Conservation (phyloP, 2,113 vertebrate species). For the Corythornis cristatus region DNA sequence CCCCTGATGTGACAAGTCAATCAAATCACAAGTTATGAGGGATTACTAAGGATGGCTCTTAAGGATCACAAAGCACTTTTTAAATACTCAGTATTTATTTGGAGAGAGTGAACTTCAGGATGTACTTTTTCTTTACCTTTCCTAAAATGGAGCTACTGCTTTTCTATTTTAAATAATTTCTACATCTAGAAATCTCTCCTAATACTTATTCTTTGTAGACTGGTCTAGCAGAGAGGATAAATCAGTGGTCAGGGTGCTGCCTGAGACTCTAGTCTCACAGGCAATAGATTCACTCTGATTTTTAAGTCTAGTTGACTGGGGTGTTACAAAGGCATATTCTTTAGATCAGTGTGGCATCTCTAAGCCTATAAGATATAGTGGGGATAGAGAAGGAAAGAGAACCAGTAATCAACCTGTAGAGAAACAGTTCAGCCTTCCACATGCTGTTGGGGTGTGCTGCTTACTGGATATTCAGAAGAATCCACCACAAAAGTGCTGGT, state of each 20-base stretch:
- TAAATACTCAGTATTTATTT: neutral
- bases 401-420: neutral
- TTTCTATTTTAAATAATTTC: neutral
- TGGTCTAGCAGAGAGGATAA: neutral
- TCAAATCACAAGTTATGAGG: neutral
- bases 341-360: neutral
- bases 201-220: neutral
- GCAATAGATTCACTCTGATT: neutral
- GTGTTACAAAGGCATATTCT: neutral
- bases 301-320: neutral
- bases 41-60: neutral
- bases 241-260: neutral
- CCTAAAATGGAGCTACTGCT: neutral
- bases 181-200: neutral
- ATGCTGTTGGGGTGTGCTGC: fast-evolving
- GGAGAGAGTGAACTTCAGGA: neutral
- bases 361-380: neutral
- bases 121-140: neutral
- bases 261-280: neutral
- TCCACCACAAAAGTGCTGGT: neutral
- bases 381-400: neutral
- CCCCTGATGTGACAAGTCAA: neutral
- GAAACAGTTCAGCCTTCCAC: neutral
- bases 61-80: neutral
- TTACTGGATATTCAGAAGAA: neutral